These are phyloP conservation scores for Agapostemon virescens DNA, from an alignment of 2,888 invertebrate genomes.

Conservation along the genomic window DNA sequence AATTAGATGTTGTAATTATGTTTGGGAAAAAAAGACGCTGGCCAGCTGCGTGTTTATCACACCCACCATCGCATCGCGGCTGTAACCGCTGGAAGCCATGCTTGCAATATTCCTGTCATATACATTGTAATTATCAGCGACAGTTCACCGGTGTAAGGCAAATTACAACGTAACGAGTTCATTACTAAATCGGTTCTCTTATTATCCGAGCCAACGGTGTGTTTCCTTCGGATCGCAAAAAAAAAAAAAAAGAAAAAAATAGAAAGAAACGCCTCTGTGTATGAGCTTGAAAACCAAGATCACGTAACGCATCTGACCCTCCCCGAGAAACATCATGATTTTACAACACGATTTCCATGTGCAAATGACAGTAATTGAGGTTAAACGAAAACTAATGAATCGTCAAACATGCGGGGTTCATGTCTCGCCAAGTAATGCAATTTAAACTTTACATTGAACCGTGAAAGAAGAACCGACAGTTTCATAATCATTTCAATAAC, in stretches of 20 bases:
- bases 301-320: neutral
- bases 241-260: neutral
- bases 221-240: neutral
- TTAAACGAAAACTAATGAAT: neutral
- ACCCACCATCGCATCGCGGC: slow-evolving; percentile 25
- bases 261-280: neutral
- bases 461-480: neutral
- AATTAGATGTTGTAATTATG: slow-evolving; percentile 39
- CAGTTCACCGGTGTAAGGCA: slow-evolving; percentile 21
- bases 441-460: neutral
- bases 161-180: slow-evolving; percentile 28
- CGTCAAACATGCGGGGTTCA: neutral
- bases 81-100: slow-evolving; percentile 5
- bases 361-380: neutral
- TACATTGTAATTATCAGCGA: slow-evolving; percentile 44
- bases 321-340: neutral
- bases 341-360: neutral
- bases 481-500: neutral
- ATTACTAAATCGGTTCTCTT: slow-evolving; percentile 38
- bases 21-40: neutral
- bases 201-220: slow-evolving; percentile 20
- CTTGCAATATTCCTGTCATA: slow-evolving; percentile 31
- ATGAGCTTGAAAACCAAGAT: slow-evolving; percentile 16
- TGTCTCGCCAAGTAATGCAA: neutral
- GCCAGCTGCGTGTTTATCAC: slow-evolving; percentile 36